phyloP scores from a whole-genome alignment of 2,888 invertebrate species.

The Euphydryas editha region DNA sequence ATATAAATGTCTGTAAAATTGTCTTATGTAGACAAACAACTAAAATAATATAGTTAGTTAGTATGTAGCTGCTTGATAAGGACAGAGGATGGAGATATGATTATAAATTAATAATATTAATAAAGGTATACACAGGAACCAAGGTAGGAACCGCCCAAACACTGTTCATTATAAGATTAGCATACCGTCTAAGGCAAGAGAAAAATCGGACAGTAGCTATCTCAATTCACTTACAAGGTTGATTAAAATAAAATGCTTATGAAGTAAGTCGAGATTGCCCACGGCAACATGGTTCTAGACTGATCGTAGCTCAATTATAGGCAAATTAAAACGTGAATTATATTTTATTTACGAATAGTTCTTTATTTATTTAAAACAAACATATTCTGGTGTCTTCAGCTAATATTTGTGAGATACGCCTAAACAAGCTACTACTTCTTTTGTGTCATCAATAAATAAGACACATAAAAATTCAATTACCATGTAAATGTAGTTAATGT shows the following conservation, averaged over 20 bases:
- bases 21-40: background rate
- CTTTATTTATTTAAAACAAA: too few relatives aligned
- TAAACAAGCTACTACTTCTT: too few relatives aligned
- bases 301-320: background rate
- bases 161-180: slow-evolving; percentile 61
- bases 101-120: slow-evolving; percentile 60
- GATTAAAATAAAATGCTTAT: background rate
- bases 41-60: slow-evolving; percentile 13
- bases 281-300: background rate
- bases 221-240: background rate
- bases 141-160: slow-evolving; percentile 54
- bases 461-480: too few relatives aligned
- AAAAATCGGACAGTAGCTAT: slow-evolving; percentile 26
- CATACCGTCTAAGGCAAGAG: slow-evolving; percentile 48
- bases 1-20: too few relatives aligned
- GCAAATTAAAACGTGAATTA: too few relatives aligned
- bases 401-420: too few relatives aligned
- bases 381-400: too few relatives aligned
- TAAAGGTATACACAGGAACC: slow-evolving; percentile 51
- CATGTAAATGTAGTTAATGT: background rate
- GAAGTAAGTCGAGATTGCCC: background rate
- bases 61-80: slow-evolving; percentile 47
- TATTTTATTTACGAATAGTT: too few relatives aligned
- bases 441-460: too few relatives aligned
- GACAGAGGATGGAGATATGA: slow-evolving; percentile 47